A percentile compares a stretch with the other conserved stretches of the same genome.
These are phyloP conservation scores for Reticulitermes speratus DNA, from an alignment of 1,140 invertebrate species.

Conservation along the genomic window DNA sequence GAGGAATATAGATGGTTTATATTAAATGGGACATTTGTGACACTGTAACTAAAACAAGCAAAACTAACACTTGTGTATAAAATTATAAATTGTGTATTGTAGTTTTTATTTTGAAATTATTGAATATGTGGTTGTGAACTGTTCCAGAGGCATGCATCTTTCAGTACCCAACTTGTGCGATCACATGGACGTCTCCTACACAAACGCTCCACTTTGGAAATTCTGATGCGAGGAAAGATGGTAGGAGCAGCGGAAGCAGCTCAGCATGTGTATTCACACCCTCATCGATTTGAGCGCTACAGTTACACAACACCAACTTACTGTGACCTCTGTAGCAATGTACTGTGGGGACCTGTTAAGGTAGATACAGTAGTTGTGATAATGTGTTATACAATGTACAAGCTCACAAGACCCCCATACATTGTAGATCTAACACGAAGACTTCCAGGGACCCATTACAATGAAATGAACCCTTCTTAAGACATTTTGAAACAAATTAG, in stretches of 20 bases:
- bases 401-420: too few relatives aligned
- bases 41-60: neutral
- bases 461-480: too few relatives aligned
- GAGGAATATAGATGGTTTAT: neutral
- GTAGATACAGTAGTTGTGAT: constrained; percentile 43
- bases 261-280: constrained; percentile 70
- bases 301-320: constrained; percentile 88
- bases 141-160: constrained; percentile 72
- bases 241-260: constrained; percentile 58
- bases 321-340: constrained; percentile 86
- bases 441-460: too few relatives aligned
- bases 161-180: constrained; percentile 84
- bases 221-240: constrained; percentile 83
- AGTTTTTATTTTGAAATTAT: too few relatives aligned
- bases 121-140: neutral
- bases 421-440: neutral
- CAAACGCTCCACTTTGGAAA: constrained; percentile 87
- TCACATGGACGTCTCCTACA: constrained; percentile 83
- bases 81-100: too few relatives aligned
- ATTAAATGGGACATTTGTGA: neutral
- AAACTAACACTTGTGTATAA: neutral
- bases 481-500: too few relatives aligned
- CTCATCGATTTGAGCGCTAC: constrained; percentile 85
- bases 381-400: too few relatives aligned
- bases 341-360: constrained; percentile 94